Percentiles rank a stretch among this genome's conserved stretches.
These are phyloP conservation scores for Beroe ovata DNA, from an alignment of 37 sponge, comb jelly and placozoan species.

Conservation along the genomic window DNA sequence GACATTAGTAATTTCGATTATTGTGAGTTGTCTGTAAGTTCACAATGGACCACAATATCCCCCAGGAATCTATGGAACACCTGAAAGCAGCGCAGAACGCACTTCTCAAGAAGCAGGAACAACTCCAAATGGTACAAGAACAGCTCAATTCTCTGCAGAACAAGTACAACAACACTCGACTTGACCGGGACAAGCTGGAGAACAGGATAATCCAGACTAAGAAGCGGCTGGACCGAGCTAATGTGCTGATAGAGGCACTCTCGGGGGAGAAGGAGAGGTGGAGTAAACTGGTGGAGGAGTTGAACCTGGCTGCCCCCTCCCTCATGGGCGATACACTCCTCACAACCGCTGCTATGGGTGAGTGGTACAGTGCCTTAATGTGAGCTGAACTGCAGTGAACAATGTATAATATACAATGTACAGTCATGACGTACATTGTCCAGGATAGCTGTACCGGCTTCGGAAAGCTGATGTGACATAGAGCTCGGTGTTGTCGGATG, in stretches of 20 bases:
- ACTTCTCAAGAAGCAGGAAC: constrained; percentile 14
- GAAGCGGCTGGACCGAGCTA: constrained; percentile 69
- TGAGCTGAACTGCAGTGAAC: too few species aligned
- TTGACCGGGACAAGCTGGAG: constrained; percentile 64
- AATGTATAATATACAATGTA: too few species aligned
- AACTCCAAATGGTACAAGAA: constrained; percentile 53
- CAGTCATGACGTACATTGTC: too few species aligned
- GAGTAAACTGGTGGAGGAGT: constrained; percentile 64
- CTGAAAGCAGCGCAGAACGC: constrained; percentile 18
- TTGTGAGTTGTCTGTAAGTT: too few species aligned
- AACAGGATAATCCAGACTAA: constrained; percentile 65
- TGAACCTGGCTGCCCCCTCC: constrained; percentile 66
- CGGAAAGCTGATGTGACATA: too few species aligned
- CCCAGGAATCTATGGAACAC: constrained; percentile 63
- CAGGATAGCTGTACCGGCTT: too few species aligned
- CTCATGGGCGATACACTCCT: constrained; percentile 73
- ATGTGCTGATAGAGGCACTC: constrained; percentile 68
- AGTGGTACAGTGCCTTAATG: background rate
- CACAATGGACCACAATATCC: too few species aligned
- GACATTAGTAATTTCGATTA: too few species aligned
- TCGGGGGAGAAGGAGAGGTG: constrained; percentile 71
- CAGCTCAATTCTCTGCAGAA: constrained; percentile 40
- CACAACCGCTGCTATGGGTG: constrained; percentile 69
- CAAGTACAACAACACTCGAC: constrained; percentile 66
- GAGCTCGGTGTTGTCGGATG: too few species aligned